These are phyloP conservation scores for Metacarcinus magister DNA, from an alignment of 2,888 invertebrate genomes.

Conservation along the genomic window DNA sequence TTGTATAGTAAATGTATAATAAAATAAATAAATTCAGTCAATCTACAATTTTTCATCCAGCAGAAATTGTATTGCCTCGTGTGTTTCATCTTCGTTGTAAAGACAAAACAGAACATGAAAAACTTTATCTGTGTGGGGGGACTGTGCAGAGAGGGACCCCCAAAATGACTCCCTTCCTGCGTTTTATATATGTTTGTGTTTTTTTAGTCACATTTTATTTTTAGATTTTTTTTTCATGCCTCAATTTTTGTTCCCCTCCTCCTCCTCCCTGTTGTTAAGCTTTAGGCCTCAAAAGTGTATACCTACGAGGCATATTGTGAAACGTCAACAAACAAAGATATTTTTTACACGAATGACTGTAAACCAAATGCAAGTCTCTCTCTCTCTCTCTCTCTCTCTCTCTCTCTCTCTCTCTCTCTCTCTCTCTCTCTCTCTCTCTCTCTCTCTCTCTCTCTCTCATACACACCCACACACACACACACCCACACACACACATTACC, in stretches of 20 bases:
- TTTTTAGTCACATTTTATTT: not conserved
- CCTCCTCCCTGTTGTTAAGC: not conserved
- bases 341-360: not conserved
- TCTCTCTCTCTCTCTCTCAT: constrained; percentile 47
- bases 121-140: no score
- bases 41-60: no score
- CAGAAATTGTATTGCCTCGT: no score
- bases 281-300: not conserved
- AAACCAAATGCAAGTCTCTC: not conserved
- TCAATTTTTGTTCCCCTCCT: not conserved
- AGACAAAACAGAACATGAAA: no score
- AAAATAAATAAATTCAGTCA: no score
- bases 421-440: constrained; percentile 47
- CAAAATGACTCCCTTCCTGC: no score
- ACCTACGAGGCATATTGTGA: not conserved
- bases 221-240: not conserved
- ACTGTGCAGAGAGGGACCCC: no score
- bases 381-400: constrained; percentile 2
- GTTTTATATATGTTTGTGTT: not conserved
- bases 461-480: not conserved
- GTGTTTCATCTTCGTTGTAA: no score
- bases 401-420: not conserved
- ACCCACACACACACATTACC: not conserved
- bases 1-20: no score
- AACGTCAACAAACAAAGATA: not conserved